These are phyloP conservation scores for Dinothrombium tinctorium DNA, from an alignment of 1,140 invertebrate species.

Conservation along the genomic window DNA sequence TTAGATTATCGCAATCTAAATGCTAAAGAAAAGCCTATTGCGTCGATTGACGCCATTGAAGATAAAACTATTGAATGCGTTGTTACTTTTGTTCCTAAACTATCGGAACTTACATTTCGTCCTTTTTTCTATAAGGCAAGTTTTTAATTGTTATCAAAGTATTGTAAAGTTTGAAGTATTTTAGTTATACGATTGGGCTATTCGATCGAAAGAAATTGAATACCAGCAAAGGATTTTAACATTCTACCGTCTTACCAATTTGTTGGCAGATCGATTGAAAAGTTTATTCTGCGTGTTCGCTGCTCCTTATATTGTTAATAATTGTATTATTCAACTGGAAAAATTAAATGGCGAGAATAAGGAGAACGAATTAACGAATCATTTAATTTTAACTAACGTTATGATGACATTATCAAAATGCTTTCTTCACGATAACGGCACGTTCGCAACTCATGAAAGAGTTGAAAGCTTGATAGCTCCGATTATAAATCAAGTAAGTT, in stretches of 20 bases:
- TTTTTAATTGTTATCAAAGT: background rate
- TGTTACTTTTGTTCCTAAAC: conserved; percentile 48
- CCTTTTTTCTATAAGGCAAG: conserved; percentile 48
- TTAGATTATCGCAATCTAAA: conserved; percentile 3
- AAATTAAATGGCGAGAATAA: background rate
- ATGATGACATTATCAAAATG: conserved; percentile 45
- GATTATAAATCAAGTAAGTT: conserved; percentile 48
- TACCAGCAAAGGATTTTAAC: conserved; percentile 44
- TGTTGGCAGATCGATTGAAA: conserved; percentile 53
- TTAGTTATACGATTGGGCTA: conserved; percentile 49
- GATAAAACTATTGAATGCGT: conserved; percentile 42
- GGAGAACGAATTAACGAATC: background rate
- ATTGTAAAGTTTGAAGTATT: background rate
- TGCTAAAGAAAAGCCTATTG: background rate
- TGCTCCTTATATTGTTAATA: conserved; percentile 33
- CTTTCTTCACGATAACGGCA: conserved; percentile 45
- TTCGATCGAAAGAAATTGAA: conserved; percentile 28
- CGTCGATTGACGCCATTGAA: conserved; percentile 34
- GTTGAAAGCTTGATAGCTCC: conserved; percentile 60
- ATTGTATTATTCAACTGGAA: conserved; percentile 5
- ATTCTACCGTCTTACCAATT: conserved; percentile 49
- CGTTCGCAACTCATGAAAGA: conserved; percentile 55
- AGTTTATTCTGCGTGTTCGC: conserved; percentile 71
- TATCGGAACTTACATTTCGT: conserved; percentile 63
- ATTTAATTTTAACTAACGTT: conserved; percentile 21